Evolutionary conservation across 2,113 vertebrate genomes (phyloP), one percentile per base, ranked within the genome.

Genomic region (Neomonachus schauinslandi): DNA sequence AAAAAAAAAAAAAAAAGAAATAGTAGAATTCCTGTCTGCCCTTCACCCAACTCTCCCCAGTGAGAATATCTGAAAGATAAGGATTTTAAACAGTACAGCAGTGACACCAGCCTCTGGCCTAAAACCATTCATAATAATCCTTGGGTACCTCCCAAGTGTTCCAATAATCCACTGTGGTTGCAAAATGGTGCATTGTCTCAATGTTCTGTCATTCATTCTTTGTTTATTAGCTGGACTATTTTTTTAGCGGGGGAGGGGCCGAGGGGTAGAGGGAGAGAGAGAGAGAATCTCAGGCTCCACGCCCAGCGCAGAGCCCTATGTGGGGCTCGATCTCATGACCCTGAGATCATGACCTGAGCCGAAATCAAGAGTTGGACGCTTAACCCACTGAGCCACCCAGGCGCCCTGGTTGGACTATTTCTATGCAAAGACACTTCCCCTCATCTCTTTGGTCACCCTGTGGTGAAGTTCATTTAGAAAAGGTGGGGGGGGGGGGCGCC

Each of bases 151-250:
- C 42, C 26, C 26, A n/a, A 1, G 59, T 39, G 36, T 71, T 53
- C 14, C 24, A n/a, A 0, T 31, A 28, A 65, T 36, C 33, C 51
- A 1, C 5, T 72, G 31, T 36, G 61, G 7, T 53, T 71, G 11
- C 33, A 72, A 10, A 39, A 15, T 14, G 57, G 33, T 1, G 2
- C 31, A 18, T 31, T 36, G 33, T 53, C 63, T 5, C 61, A 16
- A 4, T 0, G 0, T 63, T 33, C 2, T 49, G 4, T 16, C 13
- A 16, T 39, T 11, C 26, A 21, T 15, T 22, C 42, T 33, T 84
- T 15, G 1, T 26, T 28, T 59, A 11, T 24, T 53, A 46, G 33
- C 51, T 53, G 36, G 53, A 28, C 21, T 24, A 7, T 69, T 10
- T 69, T 69, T 69, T 69, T 67, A 33, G 31, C 0, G 6, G 63